These are phyloP conservation scores for Cliona cf. orientalis DNA, from an alignment of 37 sponge, comb jelly and placozoan species.

Conservation along the genomic window DNA sequence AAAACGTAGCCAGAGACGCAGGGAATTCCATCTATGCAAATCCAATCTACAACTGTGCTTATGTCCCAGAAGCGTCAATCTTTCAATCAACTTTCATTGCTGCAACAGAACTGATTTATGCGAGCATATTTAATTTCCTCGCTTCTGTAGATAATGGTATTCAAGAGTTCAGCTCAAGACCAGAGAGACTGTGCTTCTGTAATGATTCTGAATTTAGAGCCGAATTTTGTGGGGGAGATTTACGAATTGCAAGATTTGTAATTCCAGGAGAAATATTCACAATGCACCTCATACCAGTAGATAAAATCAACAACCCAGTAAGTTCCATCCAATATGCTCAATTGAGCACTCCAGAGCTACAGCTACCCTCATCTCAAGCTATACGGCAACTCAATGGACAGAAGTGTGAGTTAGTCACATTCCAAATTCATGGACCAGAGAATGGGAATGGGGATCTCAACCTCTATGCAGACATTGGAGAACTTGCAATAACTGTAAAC, in stretches of 20 bases:
- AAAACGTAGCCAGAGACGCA: slow-evolving; percentile 17
- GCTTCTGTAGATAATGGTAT: slow-evolving; percentile 6
- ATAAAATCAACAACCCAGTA: background rate
- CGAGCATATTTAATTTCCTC: background rate
- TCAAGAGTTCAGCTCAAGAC: slow-evolving; percentile 7
- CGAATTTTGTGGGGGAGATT: background rate
- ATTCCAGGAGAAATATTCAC: slow-evolving; percentile 24
- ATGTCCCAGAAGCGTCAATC: slow-evolving; percentile 26
- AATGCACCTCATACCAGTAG: slow-evolving; percentile 7
- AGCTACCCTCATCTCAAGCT: background rate
- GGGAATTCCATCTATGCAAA: slow-evolving; percentile 53
- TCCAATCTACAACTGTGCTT: slow-evolving; percentile 46
- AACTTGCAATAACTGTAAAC: background rate
- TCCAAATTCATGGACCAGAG: slow-evolving; percentile 35
- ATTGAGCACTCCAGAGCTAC: background rate
- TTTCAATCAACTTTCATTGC: background rate
- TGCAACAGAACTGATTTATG: background rate
- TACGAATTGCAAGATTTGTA: no score
- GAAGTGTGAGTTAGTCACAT: slow-evolving; percentile 8
- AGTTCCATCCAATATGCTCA: slow-evolving; percentile 21
- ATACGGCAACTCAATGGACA: background rate
- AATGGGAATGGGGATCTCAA: background rate
- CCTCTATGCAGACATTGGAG: slow-evolving; percentile 1
- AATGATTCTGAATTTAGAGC: background rate
- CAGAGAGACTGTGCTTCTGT: slow-evolving; percentile 7